These are phyloP conservation scores for Papilio polytes DNA, from an alignment of 1,140 invertebrate species.

Conservation along the genomic window DNA sequence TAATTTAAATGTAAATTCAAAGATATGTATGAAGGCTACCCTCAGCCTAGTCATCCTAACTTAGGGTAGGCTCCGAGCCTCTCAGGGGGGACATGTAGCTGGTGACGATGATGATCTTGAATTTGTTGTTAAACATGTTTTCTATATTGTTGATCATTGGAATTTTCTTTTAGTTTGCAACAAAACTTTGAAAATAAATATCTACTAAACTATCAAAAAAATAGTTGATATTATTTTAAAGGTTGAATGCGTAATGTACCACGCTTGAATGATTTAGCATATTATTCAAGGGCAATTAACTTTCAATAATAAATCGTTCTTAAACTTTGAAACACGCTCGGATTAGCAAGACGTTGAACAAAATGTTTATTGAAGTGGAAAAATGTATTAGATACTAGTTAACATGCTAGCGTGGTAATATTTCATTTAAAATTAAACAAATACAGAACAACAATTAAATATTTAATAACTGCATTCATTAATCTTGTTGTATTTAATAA, in stretches of 20 bases:
- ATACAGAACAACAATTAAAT: neutral
- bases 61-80: too few species aligned
- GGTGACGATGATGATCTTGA: neutral
- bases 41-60: too few species aligned
- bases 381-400: neutral
- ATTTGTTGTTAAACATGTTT: neutral
- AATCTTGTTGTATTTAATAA: slow-evolving; percentile 9
- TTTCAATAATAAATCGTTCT: neutral
- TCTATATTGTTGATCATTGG: too few species aligned
- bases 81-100: too few species aligned
- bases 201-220: neutral
- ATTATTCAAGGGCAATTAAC: neutral
- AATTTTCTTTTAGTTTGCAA: too few species aligned
- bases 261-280: neutral
- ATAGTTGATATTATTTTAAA: neutral
- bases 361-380: neutral
- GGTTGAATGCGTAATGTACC: neutral
- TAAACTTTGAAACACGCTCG: neutral
- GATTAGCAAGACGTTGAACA: neutral
- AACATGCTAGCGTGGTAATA: neutral
- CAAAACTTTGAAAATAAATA: too few species aligned
- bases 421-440: neutral
- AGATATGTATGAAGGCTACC: too few species aligned
- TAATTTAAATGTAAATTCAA: neutral
- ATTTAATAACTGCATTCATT: neutral